Percentiles rank a stretch among this genome's conserved stretches.
These are phyloP conservation scores for Drosophila rhopaloa DNA, from an alignment of 1,140 invertebrate genomes.

Conservation along the genomic window DNA sequence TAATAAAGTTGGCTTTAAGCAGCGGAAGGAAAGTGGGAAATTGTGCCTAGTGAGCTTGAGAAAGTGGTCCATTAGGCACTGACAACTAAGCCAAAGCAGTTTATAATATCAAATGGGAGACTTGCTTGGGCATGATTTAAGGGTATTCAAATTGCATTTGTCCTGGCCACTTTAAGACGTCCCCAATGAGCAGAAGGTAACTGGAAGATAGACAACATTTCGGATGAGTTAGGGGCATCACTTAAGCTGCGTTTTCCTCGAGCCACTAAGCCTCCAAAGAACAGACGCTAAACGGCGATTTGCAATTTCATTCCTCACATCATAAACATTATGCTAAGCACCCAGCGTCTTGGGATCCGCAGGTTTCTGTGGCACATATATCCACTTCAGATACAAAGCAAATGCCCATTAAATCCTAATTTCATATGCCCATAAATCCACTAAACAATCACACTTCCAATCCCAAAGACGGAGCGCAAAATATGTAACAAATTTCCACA, in stretches of 20 bases:
- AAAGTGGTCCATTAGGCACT: constrained; percentile 57
- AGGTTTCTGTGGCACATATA: constrained; percentile 60
- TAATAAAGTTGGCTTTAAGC: constrained; percentile 73
- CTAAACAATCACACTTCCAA: constrained; percentile 78
- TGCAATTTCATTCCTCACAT: constrained; percentile 57
- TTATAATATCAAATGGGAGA: constrained; percentile 37
- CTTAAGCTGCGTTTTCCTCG: not conserved
- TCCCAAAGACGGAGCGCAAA: constrained; percentile 58
- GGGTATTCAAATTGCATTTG: constrained; percentile 27
- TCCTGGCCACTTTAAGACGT: not conserved
- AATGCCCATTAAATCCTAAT: constrained; percentile 82
- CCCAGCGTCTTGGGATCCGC: constrained; percentile 17
- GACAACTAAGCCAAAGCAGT: constrained; percentile 47
- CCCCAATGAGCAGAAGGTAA: not conserved
- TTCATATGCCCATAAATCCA: constrained; percentile 80
- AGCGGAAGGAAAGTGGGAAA: constrained; percentile 33
- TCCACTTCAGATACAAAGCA: constrained; percentile 69
- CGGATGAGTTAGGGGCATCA: not conserved
- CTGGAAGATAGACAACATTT: not conserved
- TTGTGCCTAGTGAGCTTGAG: constrained; percentile 59
- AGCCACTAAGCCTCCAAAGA: constrained; percentile 10
- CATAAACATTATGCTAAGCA: constrained; percentile 79
- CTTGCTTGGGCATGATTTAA: constrained; percentile 13
- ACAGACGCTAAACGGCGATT: constrained; percentile 55
- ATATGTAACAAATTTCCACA: constrained; percentile 78